Evolutionary conservation across 92 coral and sea anemone species (phyloP), one percentile per base, ranked within the genome.

Genomic region (Ricordea florida): DNA sequence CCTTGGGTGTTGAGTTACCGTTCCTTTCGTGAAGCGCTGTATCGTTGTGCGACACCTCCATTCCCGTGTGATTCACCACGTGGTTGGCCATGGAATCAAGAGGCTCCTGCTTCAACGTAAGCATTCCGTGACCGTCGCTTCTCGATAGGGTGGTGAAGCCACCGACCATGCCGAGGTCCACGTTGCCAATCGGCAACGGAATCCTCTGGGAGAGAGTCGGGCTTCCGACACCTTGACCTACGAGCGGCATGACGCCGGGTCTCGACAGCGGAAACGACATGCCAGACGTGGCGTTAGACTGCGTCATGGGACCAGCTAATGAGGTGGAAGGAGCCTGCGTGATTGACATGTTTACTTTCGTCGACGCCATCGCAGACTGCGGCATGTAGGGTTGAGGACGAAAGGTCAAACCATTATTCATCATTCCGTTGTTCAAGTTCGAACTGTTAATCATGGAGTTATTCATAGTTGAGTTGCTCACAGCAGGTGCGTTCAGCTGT

Each of bases 341-440:
- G 26, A 82, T 34, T 14, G 78, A 69, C 90, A 90, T 82, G 79
- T 86, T 90, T 65, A 80, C 78, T 47, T 90, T 90, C 21, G 81
- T 78, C 88, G 78, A 78, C 4, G 90, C 41, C 88, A 82, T 83
- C 4, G 90, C 41, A 3, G 87, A 74, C 58, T 87, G 93, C 2
- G 88, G 89, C 55, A 91, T 84, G 43, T 78, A 91, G 33, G 97
- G 72, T 78, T 91, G 97, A 10, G 90, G 90, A 40, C 97, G 69
- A 63, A 83, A 91, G 18, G 93, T 76, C 55, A 87, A 72, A 4
- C 90, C 92, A 57, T 90, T 90, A 63, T 90, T 90, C 20, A 86
- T 80, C 44, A 83, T 81, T 35, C 97, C 97, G 78, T 91, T 91
- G 69, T 89, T 67, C 17, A 90, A 69, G 23, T 84, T 51, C 18